A percentile compares a stretch with the other conserved stretches of the same genome.
These are phyloP conservation scores for Portevinia maculata DNA, from an alignment of 2,888 invertebrate species.

Conservation along the genomic window DNA sequence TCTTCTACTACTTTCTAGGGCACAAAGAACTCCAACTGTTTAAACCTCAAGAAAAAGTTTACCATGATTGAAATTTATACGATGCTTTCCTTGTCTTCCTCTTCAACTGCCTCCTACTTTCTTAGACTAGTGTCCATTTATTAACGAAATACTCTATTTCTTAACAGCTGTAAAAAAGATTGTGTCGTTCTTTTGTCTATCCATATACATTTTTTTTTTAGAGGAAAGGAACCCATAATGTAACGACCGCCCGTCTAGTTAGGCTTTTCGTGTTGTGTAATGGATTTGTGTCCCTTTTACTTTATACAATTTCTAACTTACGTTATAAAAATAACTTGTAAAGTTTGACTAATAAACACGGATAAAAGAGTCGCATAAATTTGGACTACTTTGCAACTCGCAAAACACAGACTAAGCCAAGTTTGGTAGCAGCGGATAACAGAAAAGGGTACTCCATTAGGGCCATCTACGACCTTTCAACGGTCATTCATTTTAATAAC, in stretches of 20 bases:
- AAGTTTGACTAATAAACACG: constrained; percentile 67
- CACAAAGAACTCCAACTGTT: constrained; percentile 33
- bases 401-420: constrained; percentile 28
- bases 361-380: constrained; percentile 66
- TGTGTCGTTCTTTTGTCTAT: constrained; percentile 41
- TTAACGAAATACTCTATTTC: constrained; percentile 37
- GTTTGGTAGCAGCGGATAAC: constrained; percentile 46
- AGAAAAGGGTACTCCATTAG: constrained; percentile 51
- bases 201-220: constrained; percentile 29
- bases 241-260: neutral
- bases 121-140: constrained; percentile 27
- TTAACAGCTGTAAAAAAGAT: constrained; percentile 33
- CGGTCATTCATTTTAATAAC: constrained; percentile 66
- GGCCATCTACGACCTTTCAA: constrained; percentile 45
- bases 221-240: constrained; percentile 8
- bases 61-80: constrained; percentile 57
- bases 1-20: constrained; percentile 6
- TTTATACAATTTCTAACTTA: constrained; percentile 46
- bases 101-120: constrained; percentile 10
- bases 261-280: constrained; percentile 13
- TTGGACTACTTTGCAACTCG: constrained; percentile 50
- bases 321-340: constrained; percentile 61
- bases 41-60: constrained; percentile 47
- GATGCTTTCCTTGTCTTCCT: constrained; percentile 21
- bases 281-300: constrained; percentile 26